Evolutionary conservation across 2,113 vertebrate genomes (phyloP).

Genomic region (Brachyhypopomus gauderio): DNA sequence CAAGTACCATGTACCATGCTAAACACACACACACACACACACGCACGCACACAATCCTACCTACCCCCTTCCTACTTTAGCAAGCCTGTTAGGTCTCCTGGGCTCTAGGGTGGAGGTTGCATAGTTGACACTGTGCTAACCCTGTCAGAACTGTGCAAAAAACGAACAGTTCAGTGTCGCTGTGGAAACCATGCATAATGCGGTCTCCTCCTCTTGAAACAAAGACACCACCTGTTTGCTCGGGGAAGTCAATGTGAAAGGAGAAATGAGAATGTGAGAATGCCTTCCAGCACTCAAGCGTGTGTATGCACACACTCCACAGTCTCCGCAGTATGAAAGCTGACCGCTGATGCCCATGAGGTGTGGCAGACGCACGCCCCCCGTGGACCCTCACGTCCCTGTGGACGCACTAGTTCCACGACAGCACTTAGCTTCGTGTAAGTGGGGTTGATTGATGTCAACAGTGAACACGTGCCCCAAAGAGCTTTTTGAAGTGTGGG

Average conservation of each 20-base stretch:
- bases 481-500: constrained; percentile 22
- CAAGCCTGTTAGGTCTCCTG: not conserved
- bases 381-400: not conserved
- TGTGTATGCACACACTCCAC: too few species aligned
- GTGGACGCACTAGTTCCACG: not conserved
- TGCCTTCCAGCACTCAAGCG: not conserved
- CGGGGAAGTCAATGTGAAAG: not conserved
- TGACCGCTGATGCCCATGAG: not conserved
- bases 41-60: not conserved
- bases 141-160: too few species aligned
- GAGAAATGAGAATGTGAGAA: constrained; percentile 1
- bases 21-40: not conserved
- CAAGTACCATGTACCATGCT: too few species aligned
- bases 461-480: not conserved
- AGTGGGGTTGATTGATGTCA: constrained; percentile 6
- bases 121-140: not conserved
- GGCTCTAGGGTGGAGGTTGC: not conserved
- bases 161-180: not conserved
- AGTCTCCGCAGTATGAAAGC: not conserved
- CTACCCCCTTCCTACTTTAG: not conserved
- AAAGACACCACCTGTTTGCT: not conserved
- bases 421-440: not conserved
- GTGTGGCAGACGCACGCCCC: not conserved
- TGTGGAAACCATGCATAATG: not conserved
- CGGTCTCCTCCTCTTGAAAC: not conserved